Conservation (phyloP, 2,888 invertebrate species). For the Xylocampa areola region DNA sequence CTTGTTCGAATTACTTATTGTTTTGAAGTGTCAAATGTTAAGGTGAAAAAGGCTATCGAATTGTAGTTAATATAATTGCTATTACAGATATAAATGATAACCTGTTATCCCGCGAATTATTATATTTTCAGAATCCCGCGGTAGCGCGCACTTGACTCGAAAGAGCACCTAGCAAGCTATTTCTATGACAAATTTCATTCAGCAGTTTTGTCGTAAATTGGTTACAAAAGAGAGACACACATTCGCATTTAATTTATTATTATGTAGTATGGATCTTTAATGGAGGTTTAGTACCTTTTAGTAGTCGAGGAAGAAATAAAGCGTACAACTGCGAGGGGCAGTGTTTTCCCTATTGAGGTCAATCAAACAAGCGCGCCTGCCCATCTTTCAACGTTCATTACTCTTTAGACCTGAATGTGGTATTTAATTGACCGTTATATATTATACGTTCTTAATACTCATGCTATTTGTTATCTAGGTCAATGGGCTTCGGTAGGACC, state of each 20-base stretch:
- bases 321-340: slow-evolving; percentile 32
- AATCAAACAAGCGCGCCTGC: slow-evolving; percentile 31
- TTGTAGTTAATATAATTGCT: neutral
- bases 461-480: no score
- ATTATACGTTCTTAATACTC: neutral
- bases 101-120: no score
- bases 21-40: slow-evolving; percentile 41
- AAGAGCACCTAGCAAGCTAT: no score
- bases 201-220: no score
- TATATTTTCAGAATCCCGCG: neutral
- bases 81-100: neutral
- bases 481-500: no score
- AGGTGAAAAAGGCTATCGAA: slow-evolving; percentile 13
- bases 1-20: slow-evolving; percentile 38
- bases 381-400: slow-evolving; percentile 33
- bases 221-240: no score
- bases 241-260: no score
- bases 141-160: no score
- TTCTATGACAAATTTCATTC: no score
- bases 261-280: no score
- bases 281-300: no score
- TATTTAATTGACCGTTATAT: slow-evolving; percentile 3
- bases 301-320: no score
- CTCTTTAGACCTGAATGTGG: slow-evolving; percentile 24
- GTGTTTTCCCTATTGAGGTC: slow-evolving; percentile 41